Evolutionary conservation across 2,797 vertebrate species (phyloP).

Genomic region (Scleropages formosus): DNA sequence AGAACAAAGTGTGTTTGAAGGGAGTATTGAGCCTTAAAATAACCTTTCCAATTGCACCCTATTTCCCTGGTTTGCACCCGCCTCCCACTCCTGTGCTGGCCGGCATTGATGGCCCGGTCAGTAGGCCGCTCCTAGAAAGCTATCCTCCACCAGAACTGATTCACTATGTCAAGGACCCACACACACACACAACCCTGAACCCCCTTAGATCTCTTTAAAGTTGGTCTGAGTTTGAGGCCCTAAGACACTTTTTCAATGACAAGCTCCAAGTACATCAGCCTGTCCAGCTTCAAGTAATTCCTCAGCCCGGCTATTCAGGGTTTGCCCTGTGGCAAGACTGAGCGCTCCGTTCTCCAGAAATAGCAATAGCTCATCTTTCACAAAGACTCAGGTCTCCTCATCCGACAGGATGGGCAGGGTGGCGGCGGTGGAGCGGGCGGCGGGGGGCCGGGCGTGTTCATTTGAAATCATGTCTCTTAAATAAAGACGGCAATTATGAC

Average conservation of each 20-base stretch:
- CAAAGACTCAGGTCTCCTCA: conserved; percentile 74
- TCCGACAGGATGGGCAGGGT: conserved; percentile 49
- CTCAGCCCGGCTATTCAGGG: conserved; percentile 74
- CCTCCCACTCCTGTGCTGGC: conserved; percentile 2
- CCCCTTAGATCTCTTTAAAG: conserved; percentile 51
- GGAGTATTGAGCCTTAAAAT: not conserved
- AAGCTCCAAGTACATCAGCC: conserved; percentile 70
- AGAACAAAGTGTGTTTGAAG: conserved; percentile 4
- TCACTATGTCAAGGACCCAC: no score
- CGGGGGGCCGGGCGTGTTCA: conserved; percentile 52
- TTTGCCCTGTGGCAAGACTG: conserved; percentile 76
- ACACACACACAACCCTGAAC: no score
- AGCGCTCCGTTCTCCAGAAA: conserved; percentile 74
- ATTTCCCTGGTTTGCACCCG: not conserved
- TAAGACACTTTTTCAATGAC: conserved; percentile 74
- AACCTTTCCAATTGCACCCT: not conserved
- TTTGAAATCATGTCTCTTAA: conserved; percentile 72
- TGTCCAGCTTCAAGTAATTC: conserved; percentile 71
- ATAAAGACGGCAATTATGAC: conserved; percentile 63
- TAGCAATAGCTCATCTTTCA: conserved; percentile 81
- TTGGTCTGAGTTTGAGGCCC: conserved; percentile 68
- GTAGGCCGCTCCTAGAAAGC: no score
- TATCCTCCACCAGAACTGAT: no score
- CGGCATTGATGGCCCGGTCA: no score
- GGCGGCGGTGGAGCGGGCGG: not conserved